Conservation (phyloP, 2,113 vertebrate genomes). For the Thamnaconus septentrionalis region DNA sequence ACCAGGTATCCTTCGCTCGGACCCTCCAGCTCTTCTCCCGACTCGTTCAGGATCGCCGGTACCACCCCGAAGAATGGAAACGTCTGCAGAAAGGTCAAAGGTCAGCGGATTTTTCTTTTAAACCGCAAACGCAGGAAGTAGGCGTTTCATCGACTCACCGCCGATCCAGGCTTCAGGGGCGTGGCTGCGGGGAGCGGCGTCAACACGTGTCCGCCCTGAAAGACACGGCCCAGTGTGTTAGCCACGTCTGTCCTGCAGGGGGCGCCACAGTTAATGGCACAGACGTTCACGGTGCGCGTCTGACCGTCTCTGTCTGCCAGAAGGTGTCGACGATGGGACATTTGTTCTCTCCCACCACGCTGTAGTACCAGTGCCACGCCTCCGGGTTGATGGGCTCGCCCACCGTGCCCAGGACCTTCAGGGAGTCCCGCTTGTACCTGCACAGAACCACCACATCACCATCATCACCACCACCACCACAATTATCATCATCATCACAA, state of each 20-base stretch:
- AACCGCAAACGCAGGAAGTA: neutral
- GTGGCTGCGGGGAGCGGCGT: constrained; percentile 92
- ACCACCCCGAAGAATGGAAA: constrained; percentile 96
- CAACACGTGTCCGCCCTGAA: constrained; percentile 94
- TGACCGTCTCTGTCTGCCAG: constrained; percentile 97
- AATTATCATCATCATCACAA: too few relatives aligned
- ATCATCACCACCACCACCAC: too few relatives aligned
- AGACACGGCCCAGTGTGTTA: constrained; percentile 22
- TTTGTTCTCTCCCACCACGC: constrained; percentile 86
- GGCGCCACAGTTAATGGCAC: neutral
- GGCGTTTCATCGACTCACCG: constrained; percentile 74
- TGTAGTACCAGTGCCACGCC: constrained; percentile 97
- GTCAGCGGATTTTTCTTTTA: too few relatives aligned
- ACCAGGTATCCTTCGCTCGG: constrained; percentile 96
- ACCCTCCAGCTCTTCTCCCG: constrained; percentile 93
- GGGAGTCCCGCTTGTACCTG: constrained; percentile 87
- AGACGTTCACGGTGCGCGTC: neutral
- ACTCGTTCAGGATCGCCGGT: constrained; percentile 92
- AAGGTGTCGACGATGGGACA: constrained; percentile 97
- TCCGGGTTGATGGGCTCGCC: constrained; percentile 98
- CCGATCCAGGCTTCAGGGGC: constrained; percentile 93
- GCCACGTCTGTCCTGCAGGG: neutral
- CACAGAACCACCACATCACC: neutral
- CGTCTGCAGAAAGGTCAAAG: constrained; percentile 72
- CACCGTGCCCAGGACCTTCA: constrained; percentile 91